phyloP scores from a whole-genome alignment of 2,888 invertebrate species.

The Pimpla rufipes region DNA sequence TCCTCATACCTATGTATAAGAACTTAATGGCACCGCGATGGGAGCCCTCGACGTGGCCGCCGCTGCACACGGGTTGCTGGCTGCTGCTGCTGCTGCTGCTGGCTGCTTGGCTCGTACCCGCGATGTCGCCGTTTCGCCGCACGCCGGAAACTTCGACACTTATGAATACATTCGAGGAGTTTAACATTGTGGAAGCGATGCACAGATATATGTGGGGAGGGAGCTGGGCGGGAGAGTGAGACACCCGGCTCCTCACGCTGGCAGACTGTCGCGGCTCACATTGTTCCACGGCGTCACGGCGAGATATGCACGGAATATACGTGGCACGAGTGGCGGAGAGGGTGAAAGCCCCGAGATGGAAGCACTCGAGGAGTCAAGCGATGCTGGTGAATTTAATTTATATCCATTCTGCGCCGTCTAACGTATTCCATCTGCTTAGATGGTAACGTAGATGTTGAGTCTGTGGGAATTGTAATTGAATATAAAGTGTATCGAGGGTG shows the following conservation, averaged over 20 bases:
- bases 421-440: conserved; percentile 1
- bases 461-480: background rate
- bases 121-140: conserved; percentile 47
- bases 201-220: conserved; percentile 7
- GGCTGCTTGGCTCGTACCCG: background rate
- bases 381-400: conserved; percentile 46
- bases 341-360: conserved; percentile 15
- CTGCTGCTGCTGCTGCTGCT: too few species aligned
- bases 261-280: conserved; percentile 51
- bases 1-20: conserved; percentile 56
- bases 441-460: conserved; percentile 24
- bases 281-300: conserved; percentile 48
- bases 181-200: conserved; percentile 53
- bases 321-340: background rate
- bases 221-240: background rate
- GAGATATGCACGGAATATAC: conserved; percentile 26
- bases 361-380: conserved; percentile 47
- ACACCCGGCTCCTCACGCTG: conserved; percentile 13
- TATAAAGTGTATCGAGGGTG: too few species aligned
- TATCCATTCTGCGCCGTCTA: conserved; percentile 39
- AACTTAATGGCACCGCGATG: conserved; percentile 50
- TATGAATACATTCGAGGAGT: conserved; percentile 67
- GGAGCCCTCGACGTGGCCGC: conserved; percentile 31
- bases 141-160: conserved; percentile 69
- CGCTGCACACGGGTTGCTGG: conserved; percentile 33